These are phyloP conservation scores for Myiopsitta monachus DNA, from an alignment of 2,113 vertebrate species.

Conservation along the genomic window DNA sequence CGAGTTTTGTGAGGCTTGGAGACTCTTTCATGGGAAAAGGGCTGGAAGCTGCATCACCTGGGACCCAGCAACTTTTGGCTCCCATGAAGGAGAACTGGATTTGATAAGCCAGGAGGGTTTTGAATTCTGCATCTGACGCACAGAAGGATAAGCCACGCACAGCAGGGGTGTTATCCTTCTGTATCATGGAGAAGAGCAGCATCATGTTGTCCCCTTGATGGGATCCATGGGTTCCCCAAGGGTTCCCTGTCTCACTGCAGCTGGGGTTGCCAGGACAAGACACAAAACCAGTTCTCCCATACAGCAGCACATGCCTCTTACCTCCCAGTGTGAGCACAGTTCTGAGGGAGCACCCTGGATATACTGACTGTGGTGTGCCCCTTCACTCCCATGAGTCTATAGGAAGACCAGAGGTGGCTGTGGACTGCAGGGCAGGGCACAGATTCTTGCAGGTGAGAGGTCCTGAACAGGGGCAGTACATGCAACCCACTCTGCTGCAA, in stretches of 20 bases:
- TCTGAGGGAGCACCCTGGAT: not conserved
- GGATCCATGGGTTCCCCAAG: no score
- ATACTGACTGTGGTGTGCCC: not conserved
- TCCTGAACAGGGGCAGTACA: rapidly evolving
- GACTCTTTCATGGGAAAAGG: not conserved
- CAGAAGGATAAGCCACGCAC: rapidly evolving
- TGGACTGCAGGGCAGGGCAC: not conserved
- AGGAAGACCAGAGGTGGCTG: not conserved
- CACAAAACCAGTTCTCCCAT: not conserved
- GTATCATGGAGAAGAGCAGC: not conserved
- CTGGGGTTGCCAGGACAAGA: not conserved
- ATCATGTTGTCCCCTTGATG: not conserved
- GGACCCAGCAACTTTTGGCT: not conserved
- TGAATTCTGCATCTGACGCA: not conserved
- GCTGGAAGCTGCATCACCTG: not conserved
- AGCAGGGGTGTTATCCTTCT: not conserved
- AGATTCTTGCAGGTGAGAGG: rapidly evolving
- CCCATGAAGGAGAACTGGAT: not conserved
- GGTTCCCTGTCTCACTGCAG: not conserved
- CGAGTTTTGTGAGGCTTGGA: not conserved
- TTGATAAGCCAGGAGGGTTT: not conserved
- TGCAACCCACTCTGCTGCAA: not conserved
- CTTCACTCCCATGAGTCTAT: not conserved
- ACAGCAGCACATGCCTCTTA: rapidly evolving
- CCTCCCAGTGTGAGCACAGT: rapidly evolving